phyloP scores from a whole-genome alignment of 2,797 vertebrate species.

The Epinephelus malabaricus region DNA sequence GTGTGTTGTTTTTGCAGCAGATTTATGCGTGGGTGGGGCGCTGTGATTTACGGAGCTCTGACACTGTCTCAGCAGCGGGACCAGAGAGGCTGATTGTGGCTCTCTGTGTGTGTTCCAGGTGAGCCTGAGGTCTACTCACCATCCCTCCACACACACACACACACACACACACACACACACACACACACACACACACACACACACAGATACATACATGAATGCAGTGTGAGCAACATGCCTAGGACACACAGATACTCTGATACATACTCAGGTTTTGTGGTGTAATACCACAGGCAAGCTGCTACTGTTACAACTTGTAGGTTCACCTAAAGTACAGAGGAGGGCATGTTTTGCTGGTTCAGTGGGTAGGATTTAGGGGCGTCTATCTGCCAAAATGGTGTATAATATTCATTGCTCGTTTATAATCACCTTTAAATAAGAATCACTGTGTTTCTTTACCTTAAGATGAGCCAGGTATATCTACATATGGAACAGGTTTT shows the following conservation, averaged over 20 bases:
- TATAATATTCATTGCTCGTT: too few species aligned
- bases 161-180: slow-evolving; percentile 10
- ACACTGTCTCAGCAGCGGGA: slow-evolving; percentile 78
- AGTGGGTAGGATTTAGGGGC: too few species aligned
- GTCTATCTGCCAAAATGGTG: too few species aligned
- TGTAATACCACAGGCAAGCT: slow-evolving; percentile 35
- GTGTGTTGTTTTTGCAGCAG: slow-evolving; percentile 78
- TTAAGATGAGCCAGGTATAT: too few species aligned
- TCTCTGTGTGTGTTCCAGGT: slow-evolving; percentile 87
- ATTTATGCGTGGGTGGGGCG: slow-evolving; percentile 81
- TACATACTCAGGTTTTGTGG: slow-evolving; percentile 13
- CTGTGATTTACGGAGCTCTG: slow-evolving; percentile 79
- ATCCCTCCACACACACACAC: slow-evolving; percentile 29
- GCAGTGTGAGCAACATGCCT: background rate
- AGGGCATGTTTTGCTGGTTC: slow-evolving; percentile 3
- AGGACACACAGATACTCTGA: background rate
- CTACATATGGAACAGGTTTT: too few species aligned
- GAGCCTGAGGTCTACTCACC: slow-evolving; percentile 86
- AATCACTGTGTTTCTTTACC: too few species aligned
- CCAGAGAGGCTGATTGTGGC: slow-evolving; percentile 63
- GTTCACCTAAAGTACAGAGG: slow-evolving; percentile 57
- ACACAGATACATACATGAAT: slow-evolving; percentile 5
- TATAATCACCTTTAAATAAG: too few species aligned
- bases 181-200: slow-evolving; percentile 23
- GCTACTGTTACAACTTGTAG: slow-evolving; percentile 44